phyloP scores from a whole-genome alignment of 2,888 invertebrate genomes.

The Digitonthophagus gazella region DNA sequence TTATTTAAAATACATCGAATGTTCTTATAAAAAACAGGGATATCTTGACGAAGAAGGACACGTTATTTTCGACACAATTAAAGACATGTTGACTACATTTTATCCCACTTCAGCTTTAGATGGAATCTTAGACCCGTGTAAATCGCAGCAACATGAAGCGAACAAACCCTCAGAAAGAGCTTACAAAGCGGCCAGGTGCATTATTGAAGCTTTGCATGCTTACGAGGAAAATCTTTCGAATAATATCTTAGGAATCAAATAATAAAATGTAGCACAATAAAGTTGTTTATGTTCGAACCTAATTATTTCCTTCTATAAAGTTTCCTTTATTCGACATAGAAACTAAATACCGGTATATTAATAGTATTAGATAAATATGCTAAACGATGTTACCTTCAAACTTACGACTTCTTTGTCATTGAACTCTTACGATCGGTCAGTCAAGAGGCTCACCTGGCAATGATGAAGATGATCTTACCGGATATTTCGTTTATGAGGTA shows the following conservation, averaged over 20 bases:
- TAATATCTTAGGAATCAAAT: not conserved
- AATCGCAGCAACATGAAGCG: not conserved
- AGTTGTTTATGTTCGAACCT: too few relatives aligned
- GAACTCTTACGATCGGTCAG: not conserved
- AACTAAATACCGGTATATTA: too few relatives aligned
- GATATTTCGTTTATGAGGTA: too few relatives aligned
- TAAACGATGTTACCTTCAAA: not conserved
- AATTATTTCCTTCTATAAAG: not conserved
- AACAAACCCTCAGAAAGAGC: slow-evolving; percentile 17
- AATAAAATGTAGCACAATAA: too few relatives aligned
- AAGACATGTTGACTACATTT: slow-evolving; percentile 15
- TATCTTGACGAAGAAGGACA: slow-evolving; percentile 20
- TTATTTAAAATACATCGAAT: slow-evolving; percentile 19
- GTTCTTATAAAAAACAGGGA: slow-evolving; percentile 23
- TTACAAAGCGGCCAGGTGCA: slow-evolving; percentile 20
- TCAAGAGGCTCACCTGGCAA: not conserved
- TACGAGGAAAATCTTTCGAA: slow-evolving; percentile 2
- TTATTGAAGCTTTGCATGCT: slow-evolving; percentile 13
- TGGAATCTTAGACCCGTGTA: slow-evolving; percentile 13
- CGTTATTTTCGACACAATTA: slow-evolving; percentile 14
- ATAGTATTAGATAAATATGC: not conserved
- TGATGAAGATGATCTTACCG: not conserved
- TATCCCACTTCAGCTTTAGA: not conserved
- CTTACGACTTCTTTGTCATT: not conserved
- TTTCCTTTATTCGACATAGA: too few relatives aligned